A percentile compares a stretch with the other conserved stretches of the same genome.
These are phyloP conservation scores for Paraescarpia echinospica DNA, from an alignment of 1,140 invertebrate species.

Conservation along the genomic window DNA sequence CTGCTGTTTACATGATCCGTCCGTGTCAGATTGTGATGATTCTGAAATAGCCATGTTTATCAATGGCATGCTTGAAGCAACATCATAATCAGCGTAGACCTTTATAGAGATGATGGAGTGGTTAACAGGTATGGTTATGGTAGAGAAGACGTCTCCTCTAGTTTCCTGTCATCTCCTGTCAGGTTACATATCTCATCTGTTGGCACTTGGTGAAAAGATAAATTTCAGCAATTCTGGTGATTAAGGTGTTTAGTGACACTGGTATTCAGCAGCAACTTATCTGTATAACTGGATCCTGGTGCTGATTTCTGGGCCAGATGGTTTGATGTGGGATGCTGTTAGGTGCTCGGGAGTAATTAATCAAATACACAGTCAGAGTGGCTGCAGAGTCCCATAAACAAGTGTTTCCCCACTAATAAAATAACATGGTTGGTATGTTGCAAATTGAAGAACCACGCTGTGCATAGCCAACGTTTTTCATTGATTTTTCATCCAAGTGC, in stretches of 20 bases:
- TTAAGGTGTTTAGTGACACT: not conserved
- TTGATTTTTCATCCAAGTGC: not conserved
- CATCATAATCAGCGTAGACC: not conserved
- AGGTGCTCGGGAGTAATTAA: not conserved
- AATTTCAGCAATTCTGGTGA: not conserved
- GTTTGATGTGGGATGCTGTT: not conserved
- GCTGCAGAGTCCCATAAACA: not conserved
- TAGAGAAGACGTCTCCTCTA: not conserved
- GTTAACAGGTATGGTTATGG: not conserved
- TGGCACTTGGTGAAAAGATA: not conserved
- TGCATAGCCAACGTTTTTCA: not conserved
- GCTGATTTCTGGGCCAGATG: not conserved
- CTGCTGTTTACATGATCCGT: too few relatives aligned
- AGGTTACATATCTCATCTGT: not conserved
- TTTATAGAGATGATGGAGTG: not conserved
- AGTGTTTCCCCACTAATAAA: not conserved
- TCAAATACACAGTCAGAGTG: not conserved
- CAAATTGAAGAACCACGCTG: not conserved
- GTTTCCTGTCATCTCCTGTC: not conserved
- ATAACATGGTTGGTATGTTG: not conserved
- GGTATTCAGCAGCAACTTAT: not conserved
- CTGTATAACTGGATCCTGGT: not conserved
- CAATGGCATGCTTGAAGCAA: not conserved
- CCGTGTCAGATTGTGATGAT: too few relatives aligned
- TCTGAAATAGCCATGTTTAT: not conserved